These are phyloP conservation scores for Tortricodes alternella DNA, from an alignment of 2,888 invertebrate species.

Conservation along the genomic window DNA sequence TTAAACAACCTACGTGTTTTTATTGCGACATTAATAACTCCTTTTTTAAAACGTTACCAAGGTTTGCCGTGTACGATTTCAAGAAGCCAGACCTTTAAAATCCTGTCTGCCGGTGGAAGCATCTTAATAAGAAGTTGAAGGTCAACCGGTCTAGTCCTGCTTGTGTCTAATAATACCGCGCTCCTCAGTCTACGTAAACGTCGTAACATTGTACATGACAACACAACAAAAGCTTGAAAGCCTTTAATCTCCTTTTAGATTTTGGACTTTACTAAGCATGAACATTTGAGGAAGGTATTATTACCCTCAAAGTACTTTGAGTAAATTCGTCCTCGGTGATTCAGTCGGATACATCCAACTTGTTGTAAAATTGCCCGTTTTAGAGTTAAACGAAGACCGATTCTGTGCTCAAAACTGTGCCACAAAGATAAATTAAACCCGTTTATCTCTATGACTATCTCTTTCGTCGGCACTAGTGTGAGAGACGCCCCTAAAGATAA, in stretches of 20 bases:
- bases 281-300: too few relatives aligned
- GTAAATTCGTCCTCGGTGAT: too few relatives aligned
- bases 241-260: not conserved
- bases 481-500: too few relatives aligned
- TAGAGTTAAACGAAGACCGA: too few relatives aligned
- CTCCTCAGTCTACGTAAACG: not conserved
- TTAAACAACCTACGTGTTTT: not conserved
- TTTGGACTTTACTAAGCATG: not conserved
- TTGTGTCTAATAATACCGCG: slow-evolving; percentile 17
- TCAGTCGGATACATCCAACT: too few relatives aligned
- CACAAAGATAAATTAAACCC: too few relatives aligned
- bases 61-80: not conserved
- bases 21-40: not conserved
- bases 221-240: not conserved
- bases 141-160: slow-evolving; percentile 26
- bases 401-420: too few relatives aligned
- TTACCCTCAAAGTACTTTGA: too few relatives aligned
- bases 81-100: slow-evolving; percentile 3
- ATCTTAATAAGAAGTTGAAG: slow-evolving; percentile 23
- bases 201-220: not conserved
- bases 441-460: too few relatives aligned
- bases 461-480: too few relatives aligned
- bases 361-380: too few relatives aligned
- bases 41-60: not conserved
- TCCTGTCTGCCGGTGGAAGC: slow-evolving; percentile 13